Base-by-base conservation (phyloP, 1,140 invertebrate genomes). In the Pseudomyrmex sp. region DNA sequence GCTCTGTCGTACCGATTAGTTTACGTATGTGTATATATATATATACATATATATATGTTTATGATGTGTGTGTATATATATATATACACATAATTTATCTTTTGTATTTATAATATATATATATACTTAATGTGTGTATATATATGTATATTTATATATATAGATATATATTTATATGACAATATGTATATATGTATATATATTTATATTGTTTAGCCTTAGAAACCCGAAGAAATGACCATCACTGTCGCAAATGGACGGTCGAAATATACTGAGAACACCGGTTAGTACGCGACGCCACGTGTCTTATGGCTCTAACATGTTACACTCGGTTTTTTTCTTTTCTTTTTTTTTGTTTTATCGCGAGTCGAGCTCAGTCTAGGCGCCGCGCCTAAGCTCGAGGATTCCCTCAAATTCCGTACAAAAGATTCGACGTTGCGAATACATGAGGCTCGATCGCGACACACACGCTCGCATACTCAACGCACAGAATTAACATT, bases 171-270 rank as follows among this genome's bases (percentile, higher is more conserved):
- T 74, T 59, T 74, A n/a, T 83, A 79, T 84, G 72, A 86, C 83
- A 86, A 86, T 85, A 70, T 87, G 46, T 87, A 88, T 90, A 85
- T 89, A 35, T 35, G 5, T 35, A 35, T 35, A 35, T 35, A 35
- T 35, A 35, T 86, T 87, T 89, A 86, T 70, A 65, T 88, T 91
- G 85, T 56, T 48, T 88, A 83, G 74, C 56, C 86, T 90, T 89
- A 83, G 58, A 91, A 86, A 83, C 62, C 80, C 85, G 85, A 73
- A 87, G 87, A 92, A 88, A 85, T 91, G 91, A 93, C 91, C 92
- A 93, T 90, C 91, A 88, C 90, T 91, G 86, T 90, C 88, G 91
- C 91, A 87, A 90, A 84, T 92, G 92, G 92, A 93, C 93, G 93
- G 92, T 93, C 92, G 88, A 88, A 93, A 66, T 92, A 88, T 87